These are phyloP conservation scores for Delphinapterus leucas DNA, from an alignment of 2,113 vertebrate species.

Conservation along the genomic window DNA sequence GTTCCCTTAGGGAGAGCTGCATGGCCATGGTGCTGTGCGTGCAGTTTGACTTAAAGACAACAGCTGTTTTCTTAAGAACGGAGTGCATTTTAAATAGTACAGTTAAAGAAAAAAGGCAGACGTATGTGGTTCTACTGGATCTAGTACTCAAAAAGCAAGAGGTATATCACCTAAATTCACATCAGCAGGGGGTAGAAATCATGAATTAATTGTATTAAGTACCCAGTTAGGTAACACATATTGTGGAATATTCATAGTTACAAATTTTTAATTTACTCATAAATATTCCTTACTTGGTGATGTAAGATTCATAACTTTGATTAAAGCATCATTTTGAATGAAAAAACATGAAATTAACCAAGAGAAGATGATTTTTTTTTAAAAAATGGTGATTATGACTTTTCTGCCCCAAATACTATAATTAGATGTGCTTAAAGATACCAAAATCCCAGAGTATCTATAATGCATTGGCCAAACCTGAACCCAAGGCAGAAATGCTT, in stretches of 20 bases:
- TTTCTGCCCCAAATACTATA: slow-evolving; percentile 9
- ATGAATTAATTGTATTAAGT: not conserved
- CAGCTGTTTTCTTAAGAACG: slow-evolving; percentile 10
- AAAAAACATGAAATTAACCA: slow-evolving; percentile 39
- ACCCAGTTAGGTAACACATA: not conserved
- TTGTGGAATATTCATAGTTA: not conserved
- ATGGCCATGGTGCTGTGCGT: not conserved
- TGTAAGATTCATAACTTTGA: slow-evolving; percentile 3
- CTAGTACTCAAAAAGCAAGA: not conserved
- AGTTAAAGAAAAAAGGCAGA: slow-evolving; percentile 10
- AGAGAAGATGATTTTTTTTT: not conserved
- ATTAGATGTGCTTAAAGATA: not conserved
- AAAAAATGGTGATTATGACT: not conserved
- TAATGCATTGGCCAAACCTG: not conserved
- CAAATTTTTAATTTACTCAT: not conserved
- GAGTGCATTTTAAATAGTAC: not conserved
- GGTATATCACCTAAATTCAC: not conserved
- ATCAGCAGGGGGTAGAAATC: not conserved
- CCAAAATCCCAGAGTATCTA: not conserved
- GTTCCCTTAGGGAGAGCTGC: not conserved
- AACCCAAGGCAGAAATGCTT: not conserved
- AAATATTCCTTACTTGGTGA: not conserved
- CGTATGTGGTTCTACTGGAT: not conserved
- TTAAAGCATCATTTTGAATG: slow-evolving; percentile 30
- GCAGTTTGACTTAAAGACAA: not conserved